Evolutionary conservation across 2,888 invertebrate species (phyloP).

Genomic region (Eupithecia tripunctaria): DNA sequence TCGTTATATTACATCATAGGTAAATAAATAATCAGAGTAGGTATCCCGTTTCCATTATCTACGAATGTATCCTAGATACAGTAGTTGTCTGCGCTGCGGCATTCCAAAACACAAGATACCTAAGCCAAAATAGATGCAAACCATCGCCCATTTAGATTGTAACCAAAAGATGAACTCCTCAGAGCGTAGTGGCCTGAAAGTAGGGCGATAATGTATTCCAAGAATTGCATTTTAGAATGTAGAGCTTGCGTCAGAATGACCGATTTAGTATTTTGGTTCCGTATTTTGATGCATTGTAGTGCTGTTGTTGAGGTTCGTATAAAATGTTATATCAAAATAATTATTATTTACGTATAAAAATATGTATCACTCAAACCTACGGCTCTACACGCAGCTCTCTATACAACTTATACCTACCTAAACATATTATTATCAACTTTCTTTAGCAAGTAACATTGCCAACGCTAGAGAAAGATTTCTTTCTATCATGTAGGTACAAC

Average conservation of each 20-base stretch:
- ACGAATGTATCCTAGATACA: background rate
- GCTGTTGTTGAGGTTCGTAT: too few relatives aligned
- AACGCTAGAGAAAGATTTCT: background rate
- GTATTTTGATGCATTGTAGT: background rate
- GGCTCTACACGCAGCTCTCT: background rate
- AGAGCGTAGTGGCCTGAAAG: slow-evolving; percentile 39
- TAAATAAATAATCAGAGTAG: background rate
- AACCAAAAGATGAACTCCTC: slow-evolving; percentile 31
- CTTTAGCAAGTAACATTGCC: background rate
- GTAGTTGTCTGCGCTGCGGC: slow-evolving; percentile 35
- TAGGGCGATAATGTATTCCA: slow-evolving; percentile 35
- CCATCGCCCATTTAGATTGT: slow-evolving; percentile 33
- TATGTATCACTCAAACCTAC: background rate
- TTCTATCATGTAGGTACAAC: background rate
- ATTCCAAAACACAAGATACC: slow-evolving; percentile 63
- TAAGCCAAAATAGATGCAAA: slow-evolving; percentile 56
- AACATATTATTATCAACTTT: too few relatives aligned
- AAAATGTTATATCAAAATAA: background rate
- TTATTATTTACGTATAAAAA: background rate
- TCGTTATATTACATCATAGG: too few relatives aligned
- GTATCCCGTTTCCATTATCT: background rate
- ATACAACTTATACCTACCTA: background rate
- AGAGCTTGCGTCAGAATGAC: background rate
- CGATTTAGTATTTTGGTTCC: background rate
- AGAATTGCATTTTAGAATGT: slow-evolving; percentile 25